Evolutionary conservation across 1,140 invertebrate genomes (phyloP).

Genomic region (Drosophila serrata): DNA sequence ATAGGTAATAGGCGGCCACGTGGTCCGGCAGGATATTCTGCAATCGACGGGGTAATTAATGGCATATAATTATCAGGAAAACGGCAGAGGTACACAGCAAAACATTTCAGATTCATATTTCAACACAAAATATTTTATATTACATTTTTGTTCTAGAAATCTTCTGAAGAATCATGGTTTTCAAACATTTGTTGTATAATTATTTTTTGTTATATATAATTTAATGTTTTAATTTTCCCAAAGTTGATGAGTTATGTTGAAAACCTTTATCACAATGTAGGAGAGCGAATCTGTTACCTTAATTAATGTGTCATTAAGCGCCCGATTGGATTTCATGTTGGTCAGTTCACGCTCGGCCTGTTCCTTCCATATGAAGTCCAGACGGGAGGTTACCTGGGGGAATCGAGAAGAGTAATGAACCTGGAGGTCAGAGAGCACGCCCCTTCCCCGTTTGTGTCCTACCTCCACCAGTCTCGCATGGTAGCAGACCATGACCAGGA

Average conservation of each 20-base stretch:
- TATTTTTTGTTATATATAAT: neutral
- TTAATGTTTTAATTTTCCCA: neutral
- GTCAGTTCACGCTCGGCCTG: constrained; percentile 95
- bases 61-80: constrained; percentile 5
- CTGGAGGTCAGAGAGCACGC: neutral
- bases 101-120: neutral
- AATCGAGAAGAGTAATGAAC: constrained; percentile 8
- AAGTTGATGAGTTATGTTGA: neutral
- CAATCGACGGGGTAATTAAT: constrained; percentile 65
- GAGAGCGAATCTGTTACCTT: constrained; percentile 63
- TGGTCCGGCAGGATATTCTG: constrained; percentile 97
- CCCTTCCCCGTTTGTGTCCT: neutral
- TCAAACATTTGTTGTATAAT: neutral
- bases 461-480: constrained; percentile 95
- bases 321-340: constrained; percentile 91
- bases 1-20: constrained; percentile 96
- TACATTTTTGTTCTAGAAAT: neutral
- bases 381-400: constrained; percentile 90
- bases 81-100: neutral
- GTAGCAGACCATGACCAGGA: constrained; percentile 95
- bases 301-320: constrained; percentile 85
- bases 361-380: constrained; percentile 98
- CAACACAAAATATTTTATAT: neutral
- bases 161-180: neutral
- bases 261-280: neutral